Evolutionary conservation across 2,888 invertebrate genomes (phyloP).

Genomic region (Cheilosia vernalis): DNA sequence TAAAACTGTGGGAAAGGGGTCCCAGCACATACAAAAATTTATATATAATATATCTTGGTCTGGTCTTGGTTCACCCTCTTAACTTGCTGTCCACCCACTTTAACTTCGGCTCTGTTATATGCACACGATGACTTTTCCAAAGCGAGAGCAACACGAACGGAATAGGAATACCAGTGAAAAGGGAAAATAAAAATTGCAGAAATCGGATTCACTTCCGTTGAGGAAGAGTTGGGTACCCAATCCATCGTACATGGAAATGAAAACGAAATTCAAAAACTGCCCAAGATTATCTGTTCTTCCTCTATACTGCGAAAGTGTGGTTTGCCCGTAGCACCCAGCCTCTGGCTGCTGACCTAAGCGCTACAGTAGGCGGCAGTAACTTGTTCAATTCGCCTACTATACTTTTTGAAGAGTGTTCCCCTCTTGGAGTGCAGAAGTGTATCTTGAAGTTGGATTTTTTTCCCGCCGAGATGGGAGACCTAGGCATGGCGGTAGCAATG

Average conservation of each 20-base stretch:
- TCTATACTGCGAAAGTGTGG: conserved; percentile 23
- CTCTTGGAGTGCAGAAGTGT: conserved; percentile 30
- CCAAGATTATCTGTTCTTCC: conserved; percentile 67
- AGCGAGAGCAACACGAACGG: conserved; percentile 34
- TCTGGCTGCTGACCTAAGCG: conserved; percentile 51
- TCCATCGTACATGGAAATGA: conserved; percentile 70
- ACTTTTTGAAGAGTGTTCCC: conserved; percentile 39
- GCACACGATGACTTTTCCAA: conserved; percentile 64
- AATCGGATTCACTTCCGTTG: conserved; percentile 69
- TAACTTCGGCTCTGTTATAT: conserved; percentile 60
- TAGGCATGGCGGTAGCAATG: conserved; percentile 35
- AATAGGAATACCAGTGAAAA: not conserved
- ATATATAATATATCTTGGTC: not conserved
- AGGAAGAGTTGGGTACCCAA: conserved; percentile 9
- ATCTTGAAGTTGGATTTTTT: conserved; percentile 33
- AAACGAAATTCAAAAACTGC: conserved; percentile 72
- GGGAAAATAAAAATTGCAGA: conserved; percentile 23
- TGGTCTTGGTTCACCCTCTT: conserved; percentile 41
- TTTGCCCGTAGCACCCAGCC: conserved; percentile 36
- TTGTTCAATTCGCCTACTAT: conserved; percentile 51
- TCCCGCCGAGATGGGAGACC: conserved; percentile 11
- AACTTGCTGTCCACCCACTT: conserved; percentile 70
- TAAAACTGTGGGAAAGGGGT: conserved; percentile 4
- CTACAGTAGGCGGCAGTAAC: conserved; percentile 44
- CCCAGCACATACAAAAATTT: conserved; percentile 11